A percentile compares a stretch with the other conserved stretches of the same genome.
phyloP scores from a whole-genome alignment of 2,797 vertebrate genomes.

The Xyrichtys novacula region DNA sequence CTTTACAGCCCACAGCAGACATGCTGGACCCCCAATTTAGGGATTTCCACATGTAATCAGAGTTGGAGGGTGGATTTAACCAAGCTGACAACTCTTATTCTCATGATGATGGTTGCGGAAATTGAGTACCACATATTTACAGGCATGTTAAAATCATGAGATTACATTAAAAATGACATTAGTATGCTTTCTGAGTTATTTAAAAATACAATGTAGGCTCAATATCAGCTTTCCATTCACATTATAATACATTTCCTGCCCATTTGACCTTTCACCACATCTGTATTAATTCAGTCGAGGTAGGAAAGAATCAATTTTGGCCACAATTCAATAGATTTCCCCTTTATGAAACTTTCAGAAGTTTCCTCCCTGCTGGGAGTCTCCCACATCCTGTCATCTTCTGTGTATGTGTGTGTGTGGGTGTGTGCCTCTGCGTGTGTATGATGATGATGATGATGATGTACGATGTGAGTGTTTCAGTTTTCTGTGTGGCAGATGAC shows the following conservation, averaged over 20 bases:
- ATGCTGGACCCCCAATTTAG: constrained; percentile 13
- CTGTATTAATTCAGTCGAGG: not conserved
- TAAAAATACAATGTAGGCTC: no score
- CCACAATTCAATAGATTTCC: constrained; percentile 6
- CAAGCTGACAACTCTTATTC: not conserved
- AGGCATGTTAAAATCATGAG: not conserved
- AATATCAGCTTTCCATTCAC: not conserved
- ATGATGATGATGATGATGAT: constrained; percentile 63
- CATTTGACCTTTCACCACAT: not conserved
- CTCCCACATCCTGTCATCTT: constrained; percentile 52
- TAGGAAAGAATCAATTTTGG: not conserved
- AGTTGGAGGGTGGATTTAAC: constrained; percentile 1
- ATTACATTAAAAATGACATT: no score
- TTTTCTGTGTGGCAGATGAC: constrained; percentile 63
- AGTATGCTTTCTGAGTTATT: no score
- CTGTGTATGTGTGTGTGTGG: constrained; percentile 5
- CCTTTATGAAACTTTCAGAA: constrained; percentile 24
- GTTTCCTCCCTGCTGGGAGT: constrained; percentile 44
- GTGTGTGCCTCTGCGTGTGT: constrained; percentile 37
- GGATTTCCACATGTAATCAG: constrained; percentile 37
- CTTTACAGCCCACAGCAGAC: constrained; percentile 25
- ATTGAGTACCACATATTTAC: constrained; percentile 8
- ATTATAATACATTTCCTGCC: no score
- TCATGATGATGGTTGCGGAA: not conserved
- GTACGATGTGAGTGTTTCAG: constrained; percentile 59